phyloP scores from a whole-genome alignment of 1,140 invertebrate genomes.

The Hypothenemus hampei region DNA sequence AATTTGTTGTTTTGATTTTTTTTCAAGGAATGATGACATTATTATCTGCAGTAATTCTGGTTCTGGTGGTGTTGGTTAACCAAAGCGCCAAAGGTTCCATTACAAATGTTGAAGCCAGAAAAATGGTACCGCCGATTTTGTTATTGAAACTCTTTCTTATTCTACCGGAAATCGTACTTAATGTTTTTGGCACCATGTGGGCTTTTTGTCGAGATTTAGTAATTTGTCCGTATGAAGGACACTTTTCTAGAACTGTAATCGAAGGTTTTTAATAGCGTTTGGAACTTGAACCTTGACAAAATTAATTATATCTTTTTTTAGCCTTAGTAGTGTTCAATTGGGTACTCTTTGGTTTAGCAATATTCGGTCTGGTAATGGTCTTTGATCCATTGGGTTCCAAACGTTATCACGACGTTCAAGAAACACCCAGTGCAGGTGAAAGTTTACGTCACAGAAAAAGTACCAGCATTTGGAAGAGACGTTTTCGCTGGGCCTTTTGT shows the following conservation, averaged over 20 bases:
- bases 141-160: constrained; percentile 65
- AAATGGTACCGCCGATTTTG: constrained; percentile 60
- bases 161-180: constrained; percentile 70
- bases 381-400: constrained; percentile 76
- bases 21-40: constrained; percentile 54
- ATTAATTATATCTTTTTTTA: constrained; percentile 41
- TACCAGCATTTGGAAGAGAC: constrained; percentile 62
- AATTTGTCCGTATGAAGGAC: constrained; percentile 58
- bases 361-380: constrained; percentile 70
- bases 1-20: neutral
- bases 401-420: constrained; percentile 54
- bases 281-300: neutral
- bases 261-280: constrained; percentile 54
- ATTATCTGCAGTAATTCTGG: constrained; percentile 55
- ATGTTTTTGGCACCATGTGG: constrained; percentile 77
- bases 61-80: constrained; percentile 61
- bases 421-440: constrained; percentile 51
- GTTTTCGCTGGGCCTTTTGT: constrained; percentile 74
- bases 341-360: constrained; percentile 66
- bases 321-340: constrained; percentile 76
- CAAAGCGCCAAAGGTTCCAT: constrained; percentile 66
- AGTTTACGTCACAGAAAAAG: constrained; percentile 56
- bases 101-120: constrained; percentile 60
- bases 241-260: constrained; percentile 66
- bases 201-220: constrained; percentile 63